Evolutionary conservation across 1,140 invertebrate species (phyloP).

Genomic region (Drosophila lini): DNA sequence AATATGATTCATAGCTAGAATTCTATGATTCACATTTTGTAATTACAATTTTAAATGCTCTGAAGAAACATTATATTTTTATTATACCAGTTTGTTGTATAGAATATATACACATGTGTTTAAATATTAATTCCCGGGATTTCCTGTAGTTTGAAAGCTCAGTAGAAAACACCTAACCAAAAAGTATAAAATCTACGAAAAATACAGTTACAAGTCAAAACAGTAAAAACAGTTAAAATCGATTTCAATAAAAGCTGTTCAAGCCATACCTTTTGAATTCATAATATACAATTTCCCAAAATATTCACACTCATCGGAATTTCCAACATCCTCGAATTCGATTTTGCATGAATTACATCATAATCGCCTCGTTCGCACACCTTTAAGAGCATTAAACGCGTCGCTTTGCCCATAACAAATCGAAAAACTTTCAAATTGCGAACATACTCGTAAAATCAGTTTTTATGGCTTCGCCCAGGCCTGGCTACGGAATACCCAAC

Average conservation of each 20-base stretch:
- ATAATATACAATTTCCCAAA: constrained; percentile 10
- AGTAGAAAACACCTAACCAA: too few species aligned
- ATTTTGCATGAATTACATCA: constrained; percentile 52
- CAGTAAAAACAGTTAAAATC: too few species aligned
- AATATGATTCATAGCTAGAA: not conserved
- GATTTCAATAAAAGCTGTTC: not conserved
- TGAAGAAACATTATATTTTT: not conserved
- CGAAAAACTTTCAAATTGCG: constrained; percentile 53
- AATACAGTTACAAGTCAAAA: not conserved
- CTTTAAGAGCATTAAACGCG: constrained; percentile 47
- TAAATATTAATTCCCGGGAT: not conserved
- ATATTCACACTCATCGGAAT: constrained; percentile 22
- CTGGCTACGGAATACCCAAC: constrained; percentile 36
- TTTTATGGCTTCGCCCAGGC: constrained; percentile 46
- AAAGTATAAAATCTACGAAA: not conserved
- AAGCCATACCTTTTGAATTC: constrained; percentile 21
- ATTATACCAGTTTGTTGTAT: not conserved
- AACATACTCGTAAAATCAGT: constrained; percentile 51
- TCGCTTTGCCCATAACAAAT: constrained; percentile 48
- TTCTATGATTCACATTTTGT: not conserved
- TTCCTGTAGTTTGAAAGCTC: not conserved
- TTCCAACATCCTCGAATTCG: constrained; percentile 22
- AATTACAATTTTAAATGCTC: not conserved
- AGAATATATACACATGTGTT: not conserved
- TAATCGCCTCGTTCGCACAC: constrained; percentile 47